These are phyloP conservation scores for Heterodera schachtii DNA, from an alignment of 1,140 invertebrate genomes.

Conservation along the genomic window DNA sequence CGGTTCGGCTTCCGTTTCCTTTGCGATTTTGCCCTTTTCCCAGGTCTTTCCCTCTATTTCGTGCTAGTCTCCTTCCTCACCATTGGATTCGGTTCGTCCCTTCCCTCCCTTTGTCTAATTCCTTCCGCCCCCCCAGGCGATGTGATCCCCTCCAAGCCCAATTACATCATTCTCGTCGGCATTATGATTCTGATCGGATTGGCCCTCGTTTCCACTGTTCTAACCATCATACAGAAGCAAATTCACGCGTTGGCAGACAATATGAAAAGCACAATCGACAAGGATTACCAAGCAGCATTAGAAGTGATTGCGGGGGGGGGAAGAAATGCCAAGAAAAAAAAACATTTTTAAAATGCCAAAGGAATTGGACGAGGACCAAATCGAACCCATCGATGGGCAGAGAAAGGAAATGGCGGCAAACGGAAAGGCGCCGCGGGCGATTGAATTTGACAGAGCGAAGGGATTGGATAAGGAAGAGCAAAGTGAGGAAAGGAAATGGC, in stretches of 20 bases:
- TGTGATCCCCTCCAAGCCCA: slow-evolving; percentile 49
- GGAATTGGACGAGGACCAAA: slow-evolving; percentile 21
- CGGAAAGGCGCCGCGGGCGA: neutral
- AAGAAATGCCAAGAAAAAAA: neutral
- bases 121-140: slow-evolving; percentile 36
- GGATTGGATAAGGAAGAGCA: slow-evolving; percentile 14
- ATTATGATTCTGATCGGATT: slow-evolving; percentile 52
- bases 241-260: slow-evolving; percentile 54
- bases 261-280: slow-evolving; percentile 53
- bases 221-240: slow-evolving; percentile 58
- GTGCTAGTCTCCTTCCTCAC: slow-evolving; percentile 53
- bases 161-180: slow-evolving; percentile 52
- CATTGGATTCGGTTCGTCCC: slow-evolving; percentile 47
- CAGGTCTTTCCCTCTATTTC: slow-evolving; percentile 51
- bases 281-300: slow-evolving; percentile 51
- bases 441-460: neutral
- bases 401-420: slow-evolving; percentile 23
- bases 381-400: slow-evolving; percentile 41
- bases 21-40: slow-evolving; percentile 25
- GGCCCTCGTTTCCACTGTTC: slow-evolving; percentile 53
- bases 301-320: slow-evolving; percentile 36
- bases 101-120: neutral
- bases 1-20: slow-evolving; percentile 24
- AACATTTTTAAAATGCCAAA: neutral
- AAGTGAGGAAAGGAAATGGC: neutral